Evolutionary conservation across 2,113 vertebrate species (phyloP).

Genomic region (Gobio gobio): DNA sequence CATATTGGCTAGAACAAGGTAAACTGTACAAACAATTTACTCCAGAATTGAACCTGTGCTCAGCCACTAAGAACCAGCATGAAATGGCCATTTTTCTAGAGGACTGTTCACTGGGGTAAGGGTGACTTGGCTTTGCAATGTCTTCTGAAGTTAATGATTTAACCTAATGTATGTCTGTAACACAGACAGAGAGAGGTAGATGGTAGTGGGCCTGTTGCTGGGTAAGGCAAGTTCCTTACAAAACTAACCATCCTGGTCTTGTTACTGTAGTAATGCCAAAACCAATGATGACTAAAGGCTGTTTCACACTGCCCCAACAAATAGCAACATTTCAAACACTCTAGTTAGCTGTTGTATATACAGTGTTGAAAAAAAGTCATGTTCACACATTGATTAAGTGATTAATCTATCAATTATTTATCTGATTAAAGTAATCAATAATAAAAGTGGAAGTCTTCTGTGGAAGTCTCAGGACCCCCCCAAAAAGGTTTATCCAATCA

Average conservation of each 20-base stretch:
- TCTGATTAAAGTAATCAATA: neutral
- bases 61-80: constrained; percentile 14
- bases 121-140: constrained; percentile 7
- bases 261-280: neutral
- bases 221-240: neutral
- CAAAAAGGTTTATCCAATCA: no score
- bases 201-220: neutral
- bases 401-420: neutral
- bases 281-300: constrained; percentile 17
- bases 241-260: neutral
- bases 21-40: constrained; percentile 53
- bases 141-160: constrained; percentile 43
- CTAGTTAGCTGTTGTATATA: neutral
- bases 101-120: constrained; percentile 11
- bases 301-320: neutral
- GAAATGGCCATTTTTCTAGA: constrained; percentile 1
- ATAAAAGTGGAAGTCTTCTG: no score
- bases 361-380: neutral
- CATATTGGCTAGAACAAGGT: constrained; percentile 63
- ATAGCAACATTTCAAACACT: neutral
- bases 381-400: neutral
- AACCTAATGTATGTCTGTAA: constrained; percentile 45
- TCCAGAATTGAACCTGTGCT: constrained; percentile 39
- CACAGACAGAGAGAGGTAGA: neutral
- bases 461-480: no score